phyloP scores from a whole-genome alignment of 2,113 vertebrate species.

The Gila orcuttii region DNA sequence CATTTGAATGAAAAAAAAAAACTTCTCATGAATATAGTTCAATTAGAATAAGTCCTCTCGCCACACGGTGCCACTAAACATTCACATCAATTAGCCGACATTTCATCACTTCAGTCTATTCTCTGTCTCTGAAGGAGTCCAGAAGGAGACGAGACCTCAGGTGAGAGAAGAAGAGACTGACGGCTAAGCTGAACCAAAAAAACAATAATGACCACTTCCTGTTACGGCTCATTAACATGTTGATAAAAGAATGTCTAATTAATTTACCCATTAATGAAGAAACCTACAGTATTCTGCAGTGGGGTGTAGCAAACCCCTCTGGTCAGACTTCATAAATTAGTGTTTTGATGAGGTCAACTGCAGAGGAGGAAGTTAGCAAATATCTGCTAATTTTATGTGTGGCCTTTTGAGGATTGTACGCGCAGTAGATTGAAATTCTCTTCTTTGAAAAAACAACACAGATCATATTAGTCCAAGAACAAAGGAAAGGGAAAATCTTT shows the following conservation, averaged over 20 bases:
- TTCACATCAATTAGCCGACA: constrained; percentile 75
- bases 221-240: constrained; percentile 40
- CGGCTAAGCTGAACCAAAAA: background rate
- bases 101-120: constrained; percentile 66
- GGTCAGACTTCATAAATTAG: constrained; percentile 20
- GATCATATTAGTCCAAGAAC: background rate
- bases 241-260: constrained; percentile 49
- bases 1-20: constrained; percentile 26
- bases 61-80: constrained; percentile 68
- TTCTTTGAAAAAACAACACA: background rate
- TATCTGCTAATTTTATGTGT: background rate
- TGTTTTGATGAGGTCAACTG: constrained; percentile 5
- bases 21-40: constrained; percentile 61
- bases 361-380: constrained; percentile 5
- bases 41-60: constrained; percentile 68
- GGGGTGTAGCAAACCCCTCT: background rate
- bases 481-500: background rate
- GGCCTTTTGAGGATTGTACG: background rate
- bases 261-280: constrained; percentile 26
- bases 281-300: background rate
- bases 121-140: constrained; percentile 63
- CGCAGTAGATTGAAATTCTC: background rate
- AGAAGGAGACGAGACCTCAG: constrained; percentile 43
- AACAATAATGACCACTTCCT: constrained; percentile 43
- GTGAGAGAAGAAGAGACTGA: background rate